Evolutionary conservation across 2,797 vertebrate species (phyloP).

Genomic region (Bovichtus variegatus): DNA sequence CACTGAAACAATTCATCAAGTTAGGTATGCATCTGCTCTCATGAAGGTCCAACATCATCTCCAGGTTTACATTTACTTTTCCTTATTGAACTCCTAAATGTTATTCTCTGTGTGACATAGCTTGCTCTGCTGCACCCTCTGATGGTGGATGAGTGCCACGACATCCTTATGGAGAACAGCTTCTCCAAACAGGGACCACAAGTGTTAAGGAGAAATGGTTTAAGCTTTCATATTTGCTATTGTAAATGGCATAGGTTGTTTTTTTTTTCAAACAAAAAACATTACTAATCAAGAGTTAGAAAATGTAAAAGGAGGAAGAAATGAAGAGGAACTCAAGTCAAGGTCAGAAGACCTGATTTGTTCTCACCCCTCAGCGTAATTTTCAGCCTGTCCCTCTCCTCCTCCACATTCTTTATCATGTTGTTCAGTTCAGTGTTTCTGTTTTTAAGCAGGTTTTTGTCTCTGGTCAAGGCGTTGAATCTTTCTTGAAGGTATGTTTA

Average conservation of each 20-base stretch:
- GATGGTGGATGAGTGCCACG: too few species aligned
- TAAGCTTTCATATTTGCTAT: neutral
- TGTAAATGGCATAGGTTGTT: neutral
- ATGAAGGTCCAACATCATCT: too few species aligned
- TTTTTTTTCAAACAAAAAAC: neutral
- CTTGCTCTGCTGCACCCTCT: too few species aligned
- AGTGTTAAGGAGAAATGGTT: too few species aligned
- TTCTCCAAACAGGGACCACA: too few species aligned
- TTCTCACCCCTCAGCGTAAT: neutral
- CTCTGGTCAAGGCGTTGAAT: constrained; percentile 25
- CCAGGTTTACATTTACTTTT: too few species aligned
- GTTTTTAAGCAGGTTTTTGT: constrained; percentile 15
- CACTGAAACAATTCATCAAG: too few species aligned
- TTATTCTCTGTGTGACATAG: too few species aligned
- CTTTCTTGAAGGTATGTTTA: constrained; percentile 18
- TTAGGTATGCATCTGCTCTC: too few species aligned
- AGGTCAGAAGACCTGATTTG: neutral
- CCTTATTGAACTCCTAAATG: too few species aligned
- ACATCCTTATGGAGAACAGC: too few species aligned
- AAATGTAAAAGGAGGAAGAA: neutral
- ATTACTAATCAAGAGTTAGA: neutral
- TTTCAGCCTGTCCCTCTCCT: constrained; percentile 9
- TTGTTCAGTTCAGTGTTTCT: constrained; percentile 5
- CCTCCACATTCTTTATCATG: accelerated
- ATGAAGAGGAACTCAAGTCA: neutral